Conservation (phyloP, 2,888 invertebrate species). For the Chaetogeoica ovagalla region DNA sequence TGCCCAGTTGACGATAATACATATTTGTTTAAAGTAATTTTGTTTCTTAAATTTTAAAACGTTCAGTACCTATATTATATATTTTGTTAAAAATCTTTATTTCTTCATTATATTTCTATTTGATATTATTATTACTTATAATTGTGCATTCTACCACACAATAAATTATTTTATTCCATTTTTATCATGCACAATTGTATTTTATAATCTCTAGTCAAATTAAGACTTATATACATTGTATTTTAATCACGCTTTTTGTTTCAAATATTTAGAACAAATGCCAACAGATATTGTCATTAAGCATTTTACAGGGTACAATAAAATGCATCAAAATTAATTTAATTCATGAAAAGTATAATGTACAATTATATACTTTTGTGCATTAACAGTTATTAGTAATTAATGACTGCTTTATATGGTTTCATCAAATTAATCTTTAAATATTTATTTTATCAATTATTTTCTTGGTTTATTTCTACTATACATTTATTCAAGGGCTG, state of each 20-base stretch:
- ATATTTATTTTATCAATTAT: neutral
- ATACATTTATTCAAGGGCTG: too few relatives aligned
- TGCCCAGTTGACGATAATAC: too few relatives aligned
- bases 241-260: neutral
- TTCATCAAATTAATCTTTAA: neutral
- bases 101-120: neutral
- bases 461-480: neutral
- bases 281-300: neutral
- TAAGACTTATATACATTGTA: neutral
- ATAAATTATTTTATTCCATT: neutral
- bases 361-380: neutral
- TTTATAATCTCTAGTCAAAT: constrained; percentile 1
- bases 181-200: neutral
- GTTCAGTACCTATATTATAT: neutral
- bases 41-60: neutral
- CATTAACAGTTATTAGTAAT: neutral
- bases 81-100: neutral
- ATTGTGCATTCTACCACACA: neutral
- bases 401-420: neutral
- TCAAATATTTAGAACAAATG: neutral
- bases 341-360: neutral
- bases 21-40: neutral
- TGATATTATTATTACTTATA: neutral
- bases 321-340: neutral
- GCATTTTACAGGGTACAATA: neutral